These are phyloP conservation scores for Tachysurus fulvidraco DNA, from an alignment of 2,113 vertebrate genomes.

Conservation along the genomic window DNA sequence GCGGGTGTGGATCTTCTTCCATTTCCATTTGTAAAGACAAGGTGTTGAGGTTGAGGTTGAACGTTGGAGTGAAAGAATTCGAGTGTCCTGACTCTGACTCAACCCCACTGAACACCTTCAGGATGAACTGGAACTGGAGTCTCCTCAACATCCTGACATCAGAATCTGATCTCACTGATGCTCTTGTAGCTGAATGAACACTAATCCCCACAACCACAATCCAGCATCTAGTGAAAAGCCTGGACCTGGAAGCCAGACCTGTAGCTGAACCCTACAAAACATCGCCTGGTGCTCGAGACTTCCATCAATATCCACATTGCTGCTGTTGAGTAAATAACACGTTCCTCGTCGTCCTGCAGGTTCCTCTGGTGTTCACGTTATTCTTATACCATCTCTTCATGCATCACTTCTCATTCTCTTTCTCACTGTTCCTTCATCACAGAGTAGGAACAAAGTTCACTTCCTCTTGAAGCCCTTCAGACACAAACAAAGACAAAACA, in stretches of 20 bases:
- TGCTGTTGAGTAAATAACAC: not conserved
- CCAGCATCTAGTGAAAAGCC: not conserved
- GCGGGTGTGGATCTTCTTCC: not conserved
- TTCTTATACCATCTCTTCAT: not conserved
- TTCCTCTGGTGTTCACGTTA: not conserved
- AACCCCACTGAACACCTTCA: not conserved
- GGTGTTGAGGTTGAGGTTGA: not conserved
- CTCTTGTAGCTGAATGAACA: not conserved
- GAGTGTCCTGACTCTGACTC: not conserved
- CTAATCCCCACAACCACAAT: not conserved
- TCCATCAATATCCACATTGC: slow-evolving; percentile 8
- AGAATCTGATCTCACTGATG: not conserved
- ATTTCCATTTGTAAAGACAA: not conserved
- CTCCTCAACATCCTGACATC: not conserved
- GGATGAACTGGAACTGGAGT: too few species aligned
- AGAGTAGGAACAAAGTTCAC: not conserved
- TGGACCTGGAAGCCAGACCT: not conserved
- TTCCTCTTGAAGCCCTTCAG: not conserved
- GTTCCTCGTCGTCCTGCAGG: not conserved
- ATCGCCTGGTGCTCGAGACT: slow-evolving; percentile 6
- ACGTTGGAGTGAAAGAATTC: not conserved
- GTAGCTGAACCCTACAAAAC: slow-evolving; percentile 16
- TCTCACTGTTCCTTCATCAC: not conserved
- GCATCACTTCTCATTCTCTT: not conserved
- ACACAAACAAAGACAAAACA: not conserved